Evolutionary conservation across 2,888 invertebrate genomes (phyloP), one percentile per base, ranked within the genome.

Genomic region (Synergus umbraculus): DNA sequence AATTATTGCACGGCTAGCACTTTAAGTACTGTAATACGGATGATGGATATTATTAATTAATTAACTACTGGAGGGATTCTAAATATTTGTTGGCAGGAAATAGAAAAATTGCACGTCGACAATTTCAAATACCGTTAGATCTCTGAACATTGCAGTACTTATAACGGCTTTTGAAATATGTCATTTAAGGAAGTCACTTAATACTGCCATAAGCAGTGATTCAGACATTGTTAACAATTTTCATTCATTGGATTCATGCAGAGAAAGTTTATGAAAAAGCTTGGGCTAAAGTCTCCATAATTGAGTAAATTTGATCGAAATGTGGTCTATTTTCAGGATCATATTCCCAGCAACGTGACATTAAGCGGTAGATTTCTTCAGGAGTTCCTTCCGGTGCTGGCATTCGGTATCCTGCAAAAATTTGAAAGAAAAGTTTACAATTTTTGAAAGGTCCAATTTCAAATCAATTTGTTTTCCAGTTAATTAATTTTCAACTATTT

Each of bases 331-430:
- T 96, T 84, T 98, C 97, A 4, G 98, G 96, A 89, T 97, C 96
- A 90, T 98, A 97, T 89, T 97, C 97, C 98, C 98, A 98, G 91
- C 98, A 98, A 81, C 96, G 95, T 81, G 97, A 93, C 98, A 98
- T 98, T 82, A 98, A 93, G 80, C 96, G 95, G 92, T 98, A 97
- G 92, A 98, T 96, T 91, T 97, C 96, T 76, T 97, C 97, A 0
- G 98, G 96, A 60, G 97, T 97, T 78, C 96, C 96, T 83, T 97
- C 96, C 0, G 98, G 97, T 0, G 97, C 96, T 73, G 98, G 98
- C 97, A 98, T 97, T 83, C 98, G 94, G 92, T 97, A 98, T 41
- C 98, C 98, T 98, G 90, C n/a, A 78, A 60, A 77, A 67, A 63
- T 78, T 22, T 1, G 22, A 29, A 29, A 29, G 22, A 29, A 29